phyloP scores from a whole-genome alignment of 2,113 vertebrate species.

The Paraplagusia blochii region DNA sequence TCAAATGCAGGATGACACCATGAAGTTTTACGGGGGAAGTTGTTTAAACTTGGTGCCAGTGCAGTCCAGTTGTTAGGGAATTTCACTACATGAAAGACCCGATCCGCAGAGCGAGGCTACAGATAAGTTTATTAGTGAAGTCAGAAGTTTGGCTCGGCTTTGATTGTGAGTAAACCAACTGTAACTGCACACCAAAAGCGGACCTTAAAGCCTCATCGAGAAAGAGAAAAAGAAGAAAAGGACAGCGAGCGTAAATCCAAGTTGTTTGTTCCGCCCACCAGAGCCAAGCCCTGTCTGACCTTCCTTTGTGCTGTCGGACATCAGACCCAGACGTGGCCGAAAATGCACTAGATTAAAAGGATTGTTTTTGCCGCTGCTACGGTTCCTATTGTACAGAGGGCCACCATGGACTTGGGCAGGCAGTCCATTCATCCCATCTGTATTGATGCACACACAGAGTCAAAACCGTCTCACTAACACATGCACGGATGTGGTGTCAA shows the following conservation, averaged over 20 bases:
- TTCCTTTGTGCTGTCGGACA: slow-evolving; percentile 60
- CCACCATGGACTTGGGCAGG: slow-evolving; percentile 3
- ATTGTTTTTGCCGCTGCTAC: slow-evolving; percentile 33
- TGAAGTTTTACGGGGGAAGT: slow-evolving; percentile 19
- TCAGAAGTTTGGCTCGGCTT: slow-evolving; percentile 39
- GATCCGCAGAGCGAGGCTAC: slow-evolving; percentile 24
- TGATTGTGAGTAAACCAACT: slow-evolving; percentile 56
- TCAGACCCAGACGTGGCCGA: slow-evolving; percentile 44
- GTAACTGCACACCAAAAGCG: slow-evolving; percentile 52
- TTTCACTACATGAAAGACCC: slow-evolving; percentile 25
- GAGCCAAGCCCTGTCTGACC: slow-evolving; percentile 52
- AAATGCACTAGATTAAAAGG: slow-evolving; percentile 68
- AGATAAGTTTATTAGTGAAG: slow-evolving; percentile 42
- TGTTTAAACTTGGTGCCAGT: slow-evolving; percentile 32
- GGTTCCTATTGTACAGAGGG: slow-evolving; percentile 43
- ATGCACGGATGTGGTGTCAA: slow-evolving; percentile 45
- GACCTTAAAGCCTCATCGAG: slow-evolving; percentile 53
- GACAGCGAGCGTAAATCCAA: slow-evolving; percentile 43
- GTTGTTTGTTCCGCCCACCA: slow-evolving; percentile 67
- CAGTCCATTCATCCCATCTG: slow-evolving; percentile 46
- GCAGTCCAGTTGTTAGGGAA: slow-evolving; percentile 56
- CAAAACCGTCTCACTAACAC: slow-evolving; percentile 23
- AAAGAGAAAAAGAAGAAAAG: slow-evolving; percentile 15
- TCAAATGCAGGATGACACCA: slow-evolving; percentile 1
- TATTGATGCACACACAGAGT: slow-evolving; percentile 36